phyloP scores from a whole-genome alignment of 2,113 vertebrate species.

The Daboia siamensis region DNA sequence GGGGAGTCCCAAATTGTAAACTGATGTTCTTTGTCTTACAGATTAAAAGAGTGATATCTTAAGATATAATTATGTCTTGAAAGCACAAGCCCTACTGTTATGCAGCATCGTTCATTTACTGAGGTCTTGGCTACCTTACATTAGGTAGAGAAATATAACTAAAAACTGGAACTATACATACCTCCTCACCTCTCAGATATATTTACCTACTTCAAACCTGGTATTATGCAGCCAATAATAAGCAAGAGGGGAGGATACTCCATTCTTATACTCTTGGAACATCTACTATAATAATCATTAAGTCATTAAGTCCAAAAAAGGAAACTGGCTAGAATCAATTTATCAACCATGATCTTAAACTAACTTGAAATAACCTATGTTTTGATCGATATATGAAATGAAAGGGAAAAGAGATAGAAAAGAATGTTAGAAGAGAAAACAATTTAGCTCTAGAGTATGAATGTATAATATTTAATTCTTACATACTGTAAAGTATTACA shows the following conservation, averaged over 20 bases:
- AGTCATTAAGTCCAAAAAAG: background rate
- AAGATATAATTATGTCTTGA: background rate
- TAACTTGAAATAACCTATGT: background rate
- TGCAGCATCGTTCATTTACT: background rate
- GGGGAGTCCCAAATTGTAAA: background rate
- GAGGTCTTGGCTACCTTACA: background rate
- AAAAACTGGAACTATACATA: background rate
- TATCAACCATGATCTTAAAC: background rate
- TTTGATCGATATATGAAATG: no score
- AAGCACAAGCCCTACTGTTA: background rate
- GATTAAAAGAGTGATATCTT: background rate
- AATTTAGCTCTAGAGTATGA: no score
- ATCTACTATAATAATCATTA: background rate
- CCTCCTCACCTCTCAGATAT: background rate
- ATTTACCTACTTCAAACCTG: background rate
- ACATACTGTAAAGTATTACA: background rate
- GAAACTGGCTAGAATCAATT: background rate
- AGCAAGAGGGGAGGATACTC: background rate
- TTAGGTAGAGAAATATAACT: background rate
- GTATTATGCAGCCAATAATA: background rate
- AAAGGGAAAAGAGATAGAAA: no score
- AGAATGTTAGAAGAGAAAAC: no score
- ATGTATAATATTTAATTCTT: no score
- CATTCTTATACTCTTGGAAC: background rate
- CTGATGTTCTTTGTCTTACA: slow-evolving; percentile 3